Conservation (phyloP, 2,888 invertebrate genomes). For the Diaphora mendica region DNA sequence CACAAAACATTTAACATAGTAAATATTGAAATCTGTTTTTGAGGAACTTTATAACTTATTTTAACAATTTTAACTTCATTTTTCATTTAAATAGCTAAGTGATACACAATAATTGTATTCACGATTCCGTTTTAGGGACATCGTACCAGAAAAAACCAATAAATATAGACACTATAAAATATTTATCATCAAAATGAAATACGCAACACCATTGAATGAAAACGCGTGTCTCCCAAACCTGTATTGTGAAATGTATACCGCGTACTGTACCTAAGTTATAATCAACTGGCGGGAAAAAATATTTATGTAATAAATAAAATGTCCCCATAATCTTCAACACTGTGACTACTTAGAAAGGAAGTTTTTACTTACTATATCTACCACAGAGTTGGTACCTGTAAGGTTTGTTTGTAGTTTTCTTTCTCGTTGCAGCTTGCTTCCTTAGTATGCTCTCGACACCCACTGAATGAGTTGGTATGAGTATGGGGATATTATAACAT, state of each 20-base stretch:
- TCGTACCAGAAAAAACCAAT: not conserved
- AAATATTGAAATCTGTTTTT: not conserved
- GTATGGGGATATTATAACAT: too few species aligned
- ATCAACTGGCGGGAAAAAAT: conserved; percentile 8
- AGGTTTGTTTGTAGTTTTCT: too few species aligned
- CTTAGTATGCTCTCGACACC: too few species aligned
- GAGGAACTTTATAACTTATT: not conserved
- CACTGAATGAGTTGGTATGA: too few species aligned
- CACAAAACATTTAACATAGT: not conserved
- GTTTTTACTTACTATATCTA: too few species aligned
- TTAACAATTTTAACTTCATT: too few species aligned
- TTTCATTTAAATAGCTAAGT: not conserved
- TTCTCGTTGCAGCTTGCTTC: too few species aligned
- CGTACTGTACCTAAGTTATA: conserved; percentile 16
- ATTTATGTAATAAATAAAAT: not conserved
- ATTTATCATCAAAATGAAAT: not conserved
- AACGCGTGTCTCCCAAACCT: conserved; percentile 40
- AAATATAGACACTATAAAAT: not conserved
- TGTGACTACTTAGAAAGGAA: too few species aligned
- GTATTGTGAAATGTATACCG: conserved; percentile 36
- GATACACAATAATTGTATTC: not conserved
- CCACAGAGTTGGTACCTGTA: too few species aligned
- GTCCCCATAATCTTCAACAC: too few species aligned
- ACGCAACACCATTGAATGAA: conserved; percentile 13
- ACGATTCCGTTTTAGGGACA: not conserved